Evolutionary conservation across 2,888 invertebrate genomes (phyloP), one percentile per base, ranked within the genome.

Genomic region (Nezara viridula): DNA sequence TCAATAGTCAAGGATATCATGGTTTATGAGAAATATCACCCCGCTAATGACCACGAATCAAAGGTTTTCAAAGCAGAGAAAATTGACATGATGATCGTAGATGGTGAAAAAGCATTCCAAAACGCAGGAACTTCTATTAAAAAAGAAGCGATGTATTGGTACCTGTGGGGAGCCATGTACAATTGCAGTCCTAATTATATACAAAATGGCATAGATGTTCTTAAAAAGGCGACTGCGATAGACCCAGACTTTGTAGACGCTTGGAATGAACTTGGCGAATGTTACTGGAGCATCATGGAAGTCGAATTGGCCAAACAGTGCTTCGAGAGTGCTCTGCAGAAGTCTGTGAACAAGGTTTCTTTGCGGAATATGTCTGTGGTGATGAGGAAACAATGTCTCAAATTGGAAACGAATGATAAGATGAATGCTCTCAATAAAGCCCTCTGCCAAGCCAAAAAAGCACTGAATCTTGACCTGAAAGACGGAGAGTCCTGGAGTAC

Each of bases 191-290:
- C 95, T 0, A 94, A 94, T 50, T 96, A 95, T 92, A 95, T 95
- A 91, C 94, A 95, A 27, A 94, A 95, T 91, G 96, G 96, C 0
- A 95, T 96, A 90, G 96, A 96, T 91, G 94, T 95, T 88, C 93
- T 98, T 85, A 96, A 96, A 87, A 97, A 96, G 92, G 96, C 98
- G 7, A 96, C 98, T 0, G 98, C 98, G 92, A 93, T 98, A 66
- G 96, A 97, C 92, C 97, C 97, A 0, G 95, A 95, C 91, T 93
- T 96, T 89, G 95, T 96, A 0, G 96, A 96, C 89, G 97, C 97
- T 0, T 98, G 98, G 98, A 97, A 97, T 92, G 96, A 97, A 92
- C 94, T 98, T 0, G 98, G 98, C 0, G 97, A 97, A 92, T 96
- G 96, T 92, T 97, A 96, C 92, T 97, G 97, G 96, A 97, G 97